Base-by-base conservation (phyloP, 2,888 invertebrate species). In the Sinhomidia bicolor region DNA sequence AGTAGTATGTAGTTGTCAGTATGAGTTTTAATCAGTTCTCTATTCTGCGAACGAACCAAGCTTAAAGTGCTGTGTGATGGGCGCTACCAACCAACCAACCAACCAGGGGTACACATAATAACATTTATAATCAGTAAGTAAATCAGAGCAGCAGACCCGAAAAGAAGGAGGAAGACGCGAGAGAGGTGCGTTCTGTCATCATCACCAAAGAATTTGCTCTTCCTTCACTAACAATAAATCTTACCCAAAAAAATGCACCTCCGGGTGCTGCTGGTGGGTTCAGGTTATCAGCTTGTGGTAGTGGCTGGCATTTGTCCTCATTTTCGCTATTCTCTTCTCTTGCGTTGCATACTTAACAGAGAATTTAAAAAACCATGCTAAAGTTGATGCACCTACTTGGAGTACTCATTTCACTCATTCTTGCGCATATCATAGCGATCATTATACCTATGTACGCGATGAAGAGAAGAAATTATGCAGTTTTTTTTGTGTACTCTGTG, bases 181-280 rank as follows among this genome's bases (percentile, higher is more conserved):
- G 57, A 57, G 60, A 62, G 62, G 29, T 62, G 62, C 62, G 62
- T 62, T 62, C 62, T 62, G 26, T 62, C 62, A 62, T 62, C 62
- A 62, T 62, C 62, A 62, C 62, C 62, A 62, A 62, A 62, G 62
- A 62, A 62, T 62, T 62, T 60, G 29, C 32, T 62, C 62, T 32
- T 60, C 26, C 54, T 54, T 57, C 57, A 62, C 62, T 62, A 29
- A 62, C 62, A 62, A 62, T 62, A 62, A 29, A 62, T 62, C 62
- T 62, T 62, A n/a, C 62, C 62, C 32, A 62, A 62, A 62, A 62
- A 62, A 62, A 62, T 62, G 62, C 62, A 62, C 62, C 62, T 62
- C 62, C 62, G 57, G 60, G 60, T 60, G 60, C 29, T 62, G 29
- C 14, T 29, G 29, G 62, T 62, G 62, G 62, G 26, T 62, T 62